These are phyloP conservation scores for Sturnus vulgaris DNA, from an alignment of 2,113 vertebrate genomes.

Conservation along the genomic window DNA sequence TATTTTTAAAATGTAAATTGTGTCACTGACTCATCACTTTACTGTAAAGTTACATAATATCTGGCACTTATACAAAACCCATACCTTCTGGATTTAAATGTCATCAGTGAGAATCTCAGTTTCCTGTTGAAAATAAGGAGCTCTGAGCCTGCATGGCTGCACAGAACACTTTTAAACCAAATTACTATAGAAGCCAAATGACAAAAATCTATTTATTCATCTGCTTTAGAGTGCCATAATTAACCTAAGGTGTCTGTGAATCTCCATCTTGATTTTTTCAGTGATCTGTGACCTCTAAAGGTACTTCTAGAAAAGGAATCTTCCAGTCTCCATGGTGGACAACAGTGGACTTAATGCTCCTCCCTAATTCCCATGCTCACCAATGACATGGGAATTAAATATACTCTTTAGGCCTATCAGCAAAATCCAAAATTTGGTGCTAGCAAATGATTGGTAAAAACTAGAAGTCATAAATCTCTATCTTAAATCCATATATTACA, in stretches of 20 bases:
- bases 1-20: not conserved
- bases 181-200: not conserved
- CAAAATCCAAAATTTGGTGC: fast-evolving
- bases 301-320: not conserved
- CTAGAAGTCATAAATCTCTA: not conserved
- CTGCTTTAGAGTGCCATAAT: not conserved
- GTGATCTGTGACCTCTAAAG: not conserved
- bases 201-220: not conserved
- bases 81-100: not conserved
- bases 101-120: not conserved
- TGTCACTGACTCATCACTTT: not conserved
- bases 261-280: not conserved
- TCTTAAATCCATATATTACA: not conserved
- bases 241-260: not conserved
- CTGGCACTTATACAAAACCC: not conserved
- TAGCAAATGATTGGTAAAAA: not conserved
- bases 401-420: not conserved
- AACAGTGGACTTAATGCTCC: not conserved
- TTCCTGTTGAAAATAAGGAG: not conserved
- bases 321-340: not conserved
- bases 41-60: not conserved
- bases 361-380: not conserved
- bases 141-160: not conserved
- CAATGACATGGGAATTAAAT: not conserved
- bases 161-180: not conserved